Evolutionary conservation across 2,113 vertebrate species (phyloP).

Genomic region (Zapornia atra): DNA sequence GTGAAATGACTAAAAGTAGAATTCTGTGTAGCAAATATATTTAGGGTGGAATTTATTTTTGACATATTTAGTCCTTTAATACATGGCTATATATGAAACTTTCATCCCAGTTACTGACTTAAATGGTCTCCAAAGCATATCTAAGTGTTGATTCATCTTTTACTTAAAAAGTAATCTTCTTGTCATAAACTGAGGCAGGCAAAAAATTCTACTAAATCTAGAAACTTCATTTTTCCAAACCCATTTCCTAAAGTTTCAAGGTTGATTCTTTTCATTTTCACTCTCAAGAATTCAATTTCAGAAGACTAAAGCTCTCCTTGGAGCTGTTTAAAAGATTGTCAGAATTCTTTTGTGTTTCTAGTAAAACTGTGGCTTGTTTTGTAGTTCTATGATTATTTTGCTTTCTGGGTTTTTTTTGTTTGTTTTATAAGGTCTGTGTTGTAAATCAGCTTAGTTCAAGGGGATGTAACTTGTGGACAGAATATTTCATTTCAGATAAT

Average conservation of each 20-base stretch:
- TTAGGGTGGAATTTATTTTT: not conserved
- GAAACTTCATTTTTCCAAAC: not conserved
- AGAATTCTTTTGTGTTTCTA: conserved; percentile 2
- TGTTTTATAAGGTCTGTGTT: not conserved
- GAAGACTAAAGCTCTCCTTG: not conserved
- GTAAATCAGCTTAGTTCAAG: not conserved
- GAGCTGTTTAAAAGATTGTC: not conserved
- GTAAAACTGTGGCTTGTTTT: not conserved
- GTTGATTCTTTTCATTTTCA: not conserved
- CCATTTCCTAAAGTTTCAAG: not conserved
- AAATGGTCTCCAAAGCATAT: not conserved
- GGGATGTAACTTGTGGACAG: not conserved
- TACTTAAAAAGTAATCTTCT: not conserved
- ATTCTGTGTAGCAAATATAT: not conserved
- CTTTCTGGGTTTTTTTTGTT: not conserved
- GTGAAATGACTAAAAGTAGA: not conserved
- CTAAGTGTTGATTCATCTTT: not conserved
- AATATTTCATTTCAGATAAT: not conserved
- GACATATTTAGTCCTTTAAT: not conserved
- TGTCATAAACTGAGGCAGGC: not conserved
- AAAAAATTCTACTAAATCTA: not conserved
- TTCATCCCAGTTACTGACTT: not conserved
- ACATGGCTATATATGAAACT: not conserved
- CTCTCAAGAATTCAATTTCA: not conserved
- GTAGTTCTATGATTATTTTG: not conserved